Evolutionary conservation across 2,888 invertebrate species (phyloP), one percentile per base, ranked within the genome.

Genomic region (Perithous albicinctus): DNA sequence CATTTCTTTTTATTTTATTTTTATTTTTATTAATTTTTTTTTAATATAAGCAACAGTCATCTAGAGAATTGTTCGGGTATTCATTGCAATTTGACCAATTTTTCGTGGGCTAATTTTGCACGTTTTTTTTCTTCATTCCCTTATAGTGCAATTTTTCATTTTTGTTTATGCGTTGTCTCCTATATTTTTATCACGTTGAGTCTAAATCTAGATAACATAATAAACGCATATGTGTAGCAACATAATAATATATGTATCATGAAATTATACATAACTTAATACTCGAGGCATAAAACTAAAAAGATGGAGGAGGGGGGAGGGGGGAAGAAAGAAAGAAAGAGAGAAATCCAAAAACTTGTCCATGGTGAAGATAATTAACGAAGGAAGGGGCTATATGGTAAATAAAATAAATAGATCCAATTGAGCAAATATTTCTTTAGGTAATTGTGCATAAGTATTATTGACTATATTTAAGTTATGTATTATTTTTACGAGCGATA

Each of bases 151-250:
- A 61, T 59, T 80, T n/a, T n/a, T n/a, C n/a, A n/a, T n/a, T n/a
- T n/a, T n/a, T 76, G 26, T 38, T 64, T 48, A 67, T 18, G 70
- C 67, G 64, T 56, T n/a, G n/a, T n/a, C 61, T 56, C 63, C 74
- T 78, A 77, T 73, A 67, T 80, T 80, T 80, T 80, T 79, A 74
- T 76, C 76, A 74, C 76, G 76, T 79, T 80, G 48, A 80, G 70
- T 84, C 75, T 78, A 80, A 76, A 84, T 85, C 83, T 86, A 87
- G 84, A 84, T 86, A 86, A 86, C 85, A 86, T 86, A 85, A 86
- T 87, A 88, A 88, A 69, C 87, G 85, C 88, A 87, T 87, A 87
- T 87, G 86, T 89, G 87, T 89, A 89, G 87, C 83, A 75, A 86
- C 86, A 85, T 85, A 87, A 87, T 87, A 87, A 82, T 86, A 87